Evolutionary conservation across 2,113 vertebrate species (phyloP).

Genomic region (Xiphophorus maculatus): DNA sequence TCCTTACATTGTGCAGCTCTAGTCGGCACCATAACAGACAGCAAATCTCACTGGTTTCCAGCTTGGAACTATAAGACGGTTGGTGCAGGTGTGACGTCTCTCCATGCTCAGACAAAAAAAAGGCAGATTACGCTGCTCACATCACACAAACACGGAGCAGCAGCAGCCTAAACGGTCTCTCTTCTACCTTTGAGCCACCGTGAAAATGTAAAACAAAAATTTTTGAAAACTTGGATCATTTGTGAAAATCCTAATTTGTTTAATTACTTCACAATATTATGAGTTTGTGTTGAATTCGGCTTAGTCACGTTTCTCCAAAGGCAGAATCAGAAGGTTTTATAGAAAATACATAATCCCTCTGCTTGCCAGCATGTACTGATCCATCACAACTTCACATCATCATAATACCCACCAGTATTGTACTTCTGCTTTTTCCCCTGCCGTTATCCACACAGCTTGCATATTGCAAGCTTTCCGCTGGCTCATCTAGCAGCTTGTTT

Average conservation of each 20-base stretch:
- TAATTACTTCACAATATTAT: neutral
- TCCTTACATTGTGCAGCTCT: too few species aligned
- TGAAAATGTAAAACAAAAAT: neutral
- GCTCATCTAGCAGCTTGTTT: slow-evolving; percentile 52
- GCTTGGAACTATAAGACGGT: too few species aligned
- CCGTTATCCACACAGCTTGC: slow-evolving; percentile 52
- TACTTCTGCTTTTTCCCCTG: neutral
- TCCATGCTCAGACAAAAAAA: too few species aligned
- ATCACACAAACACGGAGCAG: neutral
- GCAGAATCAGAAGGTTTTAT: neutral
- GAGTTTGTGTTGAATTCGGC: neutral
- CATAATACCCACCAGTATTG: neutral
- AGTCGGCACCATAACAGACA: neutral
- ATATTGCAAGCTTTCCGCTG: slow-evolving; percentile 50
- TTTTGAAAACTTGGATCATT: neutral
- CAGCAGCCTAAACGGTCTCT: neutral
- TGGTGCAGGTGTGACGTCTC: too few species aligned
- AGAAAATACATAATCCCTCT: neutral
- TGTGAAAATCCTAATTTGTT: neutral
- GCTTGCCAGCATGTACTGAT: neutral
- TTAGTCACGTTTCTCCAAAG: neutral
- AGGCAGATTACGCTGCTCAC: neutral
- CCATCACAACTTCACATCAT: neutral
- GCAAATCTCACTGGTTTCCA: neutral
- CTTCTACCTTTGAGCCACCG: neutral